phyloP scores from a whole-genome alignment of 2,888 invertebrate genomes.

The Pimpla rufipes region DNA sequence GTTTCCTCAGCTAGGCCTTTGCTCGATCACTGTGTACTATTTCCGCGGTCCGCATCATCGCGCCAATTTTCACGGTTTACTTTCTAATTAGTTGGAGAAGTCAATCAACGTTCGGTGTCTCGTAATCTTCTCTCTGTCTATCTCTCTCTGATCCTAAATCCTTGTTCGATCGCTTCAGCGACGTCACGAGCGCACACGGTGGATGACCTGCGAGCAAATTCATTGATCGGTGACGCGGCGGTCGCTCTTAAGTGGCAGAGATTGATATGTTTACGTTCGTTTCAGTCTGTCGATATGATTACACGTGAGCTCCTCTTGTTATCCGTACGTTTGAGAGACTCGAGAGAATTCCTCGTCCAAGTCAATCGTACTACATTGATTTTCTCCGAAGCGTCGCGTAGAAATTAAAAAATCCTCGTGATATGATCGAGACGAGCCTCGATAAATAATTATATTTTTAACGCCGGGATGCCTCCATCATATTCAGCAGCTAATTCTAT shows the following conservation, averaged over 20 bases:
- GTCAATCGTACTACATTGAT: slow-evolving; percentile 55
- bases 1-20: slow-evolving; percentile 47
- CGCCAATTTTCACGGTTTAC: slow-evolving; percentile 34
- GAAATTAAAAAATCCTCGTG: slow-evolving; percentile 55
- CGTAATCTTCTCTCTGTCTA: background rate
- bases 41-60: slow-evolving; percentile 25
- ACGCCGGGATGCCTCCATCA: slow-evolving; percentile 57
- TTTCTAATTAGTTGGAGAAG: slow-evolving; percentile 25
- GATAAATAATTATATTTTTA: slow-evolving; percentile 65
- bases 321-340: slow-evolving; percentile 48
- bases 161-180: slow-evolving; percentile 4
- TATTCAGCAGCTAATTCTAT: slow-evolving; percentile 42
- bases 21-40: slow-evolving; percentile 18
- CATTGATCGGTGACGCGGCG: slow-evolving; percentile 4
- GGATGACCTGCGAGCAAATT: slow-evolving; percentile 28
- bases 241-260: slow-evolving; percentile 52
- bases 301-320: slow-evolving; percentile 19
- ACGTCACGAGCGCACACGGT: slow-evolving; percentile 28
- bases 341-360: slow-evolving; percentile 60
- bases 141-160: slow-evolving; percentile 37
- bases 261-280: slow-evolving; percentile 33
- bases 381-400: slow-evolving; percentile 50
- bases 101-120: slow-evolving; percentile 30
- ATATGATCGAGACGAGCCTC: slow-evolving; percentile 49
- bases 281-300: slow-evolving; percentile 36